A percentile compares a stretch with the other conserved stretches of the same genome.
Conservation (phyloP, 2,888 invertebrate genomes). For the Acanthosepion pharaonis region DNA sequence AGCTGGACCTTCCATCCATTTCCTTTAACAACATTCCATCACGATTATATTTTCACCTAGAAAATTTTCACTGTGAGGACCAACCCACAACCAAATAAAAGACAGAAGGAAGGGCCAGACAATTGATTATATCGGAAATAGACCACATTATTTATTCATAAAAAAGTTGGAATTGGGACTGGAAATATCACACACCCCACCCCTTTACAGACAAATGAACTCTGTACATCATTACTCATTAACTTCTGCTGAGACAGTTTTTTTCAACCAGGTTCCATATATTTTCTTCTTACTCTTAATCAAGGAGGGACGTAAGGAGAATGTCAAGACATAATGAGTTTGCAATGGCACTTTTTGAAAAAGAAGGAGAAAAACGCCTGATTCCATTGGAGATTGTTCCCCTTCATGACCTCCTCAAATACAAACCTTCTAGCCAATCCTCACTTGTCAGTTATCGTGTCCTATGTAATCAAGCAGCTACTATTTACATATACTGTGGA, state of each 20-base stretch:
- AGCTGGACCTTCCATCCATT: background rate
- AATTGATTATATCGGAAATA: constrained; percentile 22
- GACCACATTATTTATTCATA: constrained; percentile 2
- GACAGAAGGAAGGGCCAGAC: constrained; percentile 4
- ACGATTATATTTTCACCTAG: background rate
- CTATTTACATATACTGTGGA: constrained; percentile 15
- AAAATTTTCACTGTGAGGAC: background rate
- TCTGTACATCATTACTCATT: background rate
- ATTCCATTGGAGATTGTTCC: background rate
- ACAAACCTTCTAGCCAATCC: background rate
- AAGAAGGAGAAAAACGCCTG: background rate
- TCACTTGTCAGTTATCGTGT: background rate
- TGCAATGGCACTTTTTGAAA: background rate
- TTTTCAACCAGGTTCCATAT: background rate
- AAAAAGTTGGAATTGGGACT: background rate
- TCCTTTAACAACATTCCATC: background rate
- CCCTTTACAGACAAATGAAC: background rate
- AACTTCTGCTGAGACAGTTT: background rate
- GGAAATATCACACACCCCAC: background rate
- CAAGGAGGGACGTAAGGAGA: background rate
- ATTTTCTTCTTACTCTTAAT: background rate
- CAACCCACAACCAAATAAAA: background rate
- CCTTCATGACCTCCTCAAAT: background rate
- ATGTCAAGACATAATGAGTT: background rate
- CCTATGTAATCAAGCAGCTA: background rate